Evolutionary conservation across 2,888 invertebrate species (phyloP).

Genomic region (Mimumesa dahlbomi): DNA sequence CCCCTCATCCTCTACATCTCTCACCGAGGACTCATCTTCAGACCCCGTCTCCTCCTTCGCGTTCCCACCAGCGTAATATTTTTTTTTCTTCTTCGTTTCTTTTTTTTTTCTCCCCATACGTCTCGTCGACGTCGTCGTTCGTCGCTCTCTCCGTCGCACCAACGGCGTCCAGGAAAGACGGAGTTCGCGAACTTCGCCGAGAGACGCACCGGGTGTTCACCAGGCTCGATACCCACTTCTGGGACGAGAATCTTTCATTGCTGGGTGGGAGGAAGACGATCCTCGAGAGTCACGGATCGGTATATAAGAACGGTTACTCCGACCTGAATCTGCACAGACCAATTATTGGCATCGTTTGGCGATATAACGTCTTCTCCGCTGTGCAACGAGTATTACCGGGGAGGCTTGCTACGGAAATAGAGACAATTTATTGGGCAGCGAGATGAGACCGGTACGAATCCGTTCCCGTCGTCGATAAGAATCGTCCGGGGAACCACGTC

Average conservation of each 20-base stretch:
- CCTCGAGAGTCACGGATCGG: slow-evolving; percentile 54
- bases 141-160: slow-evolving; percentile 27
- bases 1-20: slow-evolving; percentile 45
- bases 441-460: slow-evolving; percentile 66
- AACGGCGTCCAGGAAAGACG: slow-evolving; percentile 5
- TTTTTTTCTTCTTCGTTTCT: slow-evolving; percentile 3
- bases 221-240: slow-evolving; percentile 42
- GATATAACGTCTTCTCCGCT: slow-evolving; percentile 41
- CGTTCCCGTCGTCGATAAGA: background rate
- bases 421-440: slow-evolving; percentile 31
- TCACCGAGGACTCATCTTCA: slow-evolving; percentile 44
- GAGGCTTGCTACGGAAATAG: slow-evolving; percentile 17
- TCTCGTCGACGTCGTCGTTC: background rate
- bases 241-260: slow-evolving; percentile 33
- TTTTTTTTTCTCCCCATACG: background rate
- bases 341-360: slow-evolving; percentile 64
- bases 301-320: slow-evolving; percentile 60
- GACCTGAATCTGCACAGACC: slow-evolving; percentile 64
- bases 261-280: slow-evolving; percentile 74
- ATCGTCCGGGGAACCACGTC: background rate
- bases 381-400: slow-evolving; percentile 41
- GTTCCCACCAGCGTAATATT: no score
- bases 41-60: slow-evolving; percentile 22
- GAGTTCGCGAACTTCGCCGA: slow-evolving; percentile 56
- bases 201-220: slow-evolving; percentile 58